Evolutionary conservation across 2,888 invertebrate genomes (phyloP), one percentile per base, ranked within the genome.

Genomic region (Cerceris ruficornis): DNA sequence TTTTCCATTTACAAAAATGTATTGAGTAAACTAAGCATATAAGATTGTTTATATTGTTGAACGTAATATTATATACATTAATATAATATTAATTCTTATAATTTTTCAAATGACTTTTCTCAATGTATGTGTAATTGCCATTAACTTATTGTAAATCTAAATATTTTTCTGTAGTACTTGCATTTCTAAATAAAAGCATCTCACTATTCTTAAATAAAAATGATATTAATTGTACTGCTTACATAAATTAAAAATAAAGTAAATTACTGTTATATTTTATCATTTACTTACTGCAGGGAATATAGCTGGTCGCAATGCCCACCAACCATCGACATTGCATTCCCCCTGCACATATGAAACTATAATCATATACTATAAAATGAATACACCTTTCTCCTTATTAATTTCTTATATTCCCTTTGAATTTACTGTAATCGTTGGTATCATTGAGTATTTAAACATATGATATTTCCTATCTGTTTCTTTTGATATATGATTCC

Each of bases 231-330:
- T 61, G 46, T 68, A 59, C 41, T 65, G 15, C 55, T 58, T 81
- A 67, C 70, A 66, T 65, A 72, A 77, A 70, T 62, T n/a, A 42
- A 81, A 77, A 72, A 72, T 69, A 49, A 79, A 70, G 73, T 74
- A 80, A 39, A 67, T 78, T 82, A 85, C 81, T 73, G 69, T 80
- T 72, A 69, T 73, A 79, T 80, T 78, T 89, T 84, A 84, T 87
- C 83, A 77, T 88, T 88, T 92, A 92, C 92, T 92, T 92, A 92
- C 92, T 92, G 92, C 90, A 92, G 89, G 91, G 92, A 92, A 90
- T 92, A 92, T 88, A 92, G 92, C 91, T 92, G 92, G 85, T 92
- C 92, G 91, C 92, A 92, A 92, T 92, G 92, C 87, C 91, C 92
- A 89, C 87, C 92, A 88, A 91, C 88, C 91, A 91, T 90, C 88